A percentile compares a stretch with the other conserved stretches of the same genome.
phyloP scores from a whole-genome alignment of 2,888 invertebrate genomes.

The Pollenia labialis region DNA sequence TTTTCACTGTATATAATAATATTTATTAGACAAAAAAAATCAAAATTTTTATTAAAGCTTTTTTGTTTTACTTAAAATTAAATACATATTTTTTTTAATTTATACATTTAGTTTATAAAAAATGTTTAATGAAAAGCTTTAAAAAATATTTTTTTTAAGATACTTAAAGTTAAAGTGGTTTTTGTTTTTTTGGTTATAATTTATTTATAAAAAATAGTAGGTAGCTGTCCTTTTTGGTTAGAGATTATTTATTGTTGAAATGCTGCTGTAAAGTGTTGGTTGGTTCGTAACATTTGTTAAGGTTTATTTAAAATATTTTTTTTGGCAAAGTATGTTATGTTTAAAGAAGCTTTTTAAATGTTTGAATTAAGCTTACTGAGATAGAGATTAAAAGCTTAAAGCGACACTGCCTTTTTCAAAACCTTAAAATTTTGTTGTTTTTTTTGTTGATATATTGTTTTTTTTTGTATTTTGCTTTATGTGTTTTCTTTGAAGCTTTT shows the following conservation, averaged over 20 bases:
- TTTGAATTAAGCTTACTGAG: slow-evolving; percentile 46
- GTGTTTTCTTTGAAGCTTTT: slow-evolving; percentile 26
- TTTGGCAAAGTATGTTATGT: slow-evolving; percentile 9
- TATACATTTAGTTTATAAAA: slow-evolving; percentile 34
- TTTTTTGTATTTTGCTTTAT: slow-evolving; percentile 10
- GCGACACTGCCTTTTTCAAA: slow-evolving; percentile 63
- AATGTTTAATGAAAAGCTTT: slow-evolving; percentile 47
- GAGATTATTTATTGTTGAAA: slow-evolving; percentile 55
- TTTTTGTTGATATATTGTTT: slow-evolving; percentile 16
- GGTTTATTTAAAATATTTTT: slow-evolving; percentile 31
- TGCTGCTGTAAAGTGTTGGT: slow-evolving; percentile 60
- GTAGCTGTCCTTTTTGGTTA: slow-evolving; percentile 44
- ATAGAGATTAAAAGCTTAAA: slow-evolving; percentile 51
- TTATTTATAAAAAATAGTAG: slow-evolving; percentile 31
- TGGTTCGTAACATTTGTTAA: slow-evolving; percentile 36
- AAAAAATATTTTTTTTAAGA: neutral
- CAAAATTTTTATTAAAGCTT: slow-evolving; percentile 14
- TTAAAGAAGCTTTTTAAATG: slow-evolving; percentile 37
- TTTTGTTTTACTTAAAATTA: neutral
- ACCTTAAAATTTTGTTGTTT: slow-evolving; percentile 50
- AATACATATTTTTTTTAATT: neutral
- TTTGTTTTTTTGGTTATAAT: slow-evolving; percentile 14
- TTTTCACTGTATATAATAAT: neutral
- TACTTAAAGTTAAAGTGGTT: slow-evolving; percentile 37
- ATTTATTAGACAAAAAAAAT: slow-evolving; percentile 7